Evolutionary conservation across 2,888 invertebrate species (phyloP), one percentile per base, ranked within the genome.

Genomic region (Agapostemon virescens): DNA sequence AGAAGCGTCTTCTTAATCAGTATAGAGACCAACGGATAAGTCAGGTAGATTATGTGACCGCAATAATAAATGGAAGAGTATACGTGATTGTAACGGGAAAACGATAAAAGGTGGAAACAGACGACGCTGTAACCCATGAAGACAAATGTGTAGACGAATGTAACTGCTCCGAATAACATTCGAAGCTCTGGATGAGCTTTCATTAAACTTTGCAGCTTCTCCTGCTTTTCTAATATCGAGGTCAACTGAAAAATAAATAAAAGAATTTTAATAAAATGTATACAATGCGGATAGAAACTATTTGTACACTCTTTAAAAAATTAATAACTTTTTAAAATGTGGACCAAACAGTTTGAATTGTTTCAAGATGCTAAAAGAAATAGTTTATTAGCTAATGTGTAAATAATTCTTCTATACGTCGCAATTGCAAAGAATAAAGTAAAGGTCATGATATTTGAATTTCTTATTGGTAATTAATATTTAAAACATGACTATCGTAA

Each of bases 101-200:
- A 96, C 6, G 95, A 95, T 81, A 97, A 94, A 5, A 96, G 93
- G 61, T 95, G 95, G 88, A 98, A 97, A 0, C 97, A 96, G 15
- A 95, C 93, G 63, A 97, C 93, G 87, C 96, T 96, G 94, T 96
- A 98, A 13, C 97, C 97, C 96, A 98, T 97, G 87, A 96, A 97
- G 13, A 97, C 93, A 63, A 96, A 94, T 0, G 97, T 96, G 90
- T 97, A 97, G 0, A 95, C 88, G 90, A 96, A 96, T 0, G 96
- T 92, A 6, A 96, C 49, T 0, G 95, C 86, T 91, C 95, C 95
- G 5, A 95, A 89, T 0, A 94, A 61, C 11, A 93, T 90, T 74
- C 94, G 93, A 0, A 94, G 88, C 0, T 87, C 74, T 0, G 90
- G 88, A 38, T 93, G 92, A 40, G 75, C 82, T 0, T 92, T 88